Percentiles rank a stretch among this genome's conserved stretches.
Conservation (phyloP, 2,113 vertebrate species). For the Ptychochromis oligacanthus region DNA sequence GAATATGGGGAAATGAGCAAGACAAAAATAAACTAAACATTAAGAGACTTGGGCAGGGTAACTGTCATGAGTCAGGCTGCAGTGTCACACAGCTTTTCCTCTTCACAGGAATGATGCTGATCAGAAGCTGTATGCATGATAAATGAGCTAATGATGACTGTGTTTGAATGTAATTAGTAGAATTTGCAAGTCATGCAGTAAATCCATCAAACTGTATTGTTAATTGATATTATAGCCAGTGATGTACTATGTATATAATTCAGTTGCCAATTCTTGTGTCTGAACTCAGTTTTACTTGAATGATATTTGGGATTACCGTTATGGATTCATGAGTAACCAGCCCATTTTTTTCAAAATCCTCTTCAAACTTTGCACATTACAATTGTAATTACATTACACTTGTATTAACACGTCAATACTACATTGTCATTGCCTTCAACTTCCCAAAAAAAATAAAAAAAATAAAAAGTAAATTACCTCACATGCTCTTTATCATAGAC, state of each 20-base stretch:
- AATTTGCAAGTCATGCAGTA: not conserved
- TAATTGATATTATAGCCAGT: not conserved
- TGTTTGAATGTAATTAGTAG: not conserved
- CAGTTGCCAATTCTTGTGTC: not conserved
- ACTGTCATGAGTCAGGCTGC: not conserved
- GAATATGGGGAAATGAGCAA: not conserved
- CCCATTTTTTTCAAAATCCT: not conserved
- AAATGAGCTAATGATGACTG: not conserved
- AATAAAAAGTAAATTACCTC: not conserved
- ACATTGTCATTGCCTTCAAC: not conserved
- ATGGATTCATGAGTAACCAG: not conserved
- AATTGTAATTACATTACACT: conserved; percentile 17
- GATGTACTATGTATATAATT: not conserved
- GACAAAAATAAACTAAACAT: not conserved
- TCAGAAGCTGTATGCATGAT: not conserved
- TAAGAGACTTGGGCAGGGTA: not conserved
- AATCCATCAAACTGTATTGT: not conserved
- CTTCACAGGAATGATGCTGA: not conserved
- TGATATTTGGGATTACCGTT: not conserved
- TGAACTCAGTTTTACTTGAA: conserved; percentile 3
- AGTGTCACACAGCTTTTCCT: not conserved
- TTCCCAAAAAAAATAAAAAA: not conserved
- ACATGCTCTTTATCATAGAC: not conserved
- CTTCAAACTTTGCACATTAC: conserved; percentile 11
- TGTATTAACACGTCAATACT: conserved; percentile 25